Evolutionary conservation across 2,113 vertebrate species (phyloP), one percentile per base, ranked within the genome.

Genomic region (Heloderma charlesbogerti): DNA sequence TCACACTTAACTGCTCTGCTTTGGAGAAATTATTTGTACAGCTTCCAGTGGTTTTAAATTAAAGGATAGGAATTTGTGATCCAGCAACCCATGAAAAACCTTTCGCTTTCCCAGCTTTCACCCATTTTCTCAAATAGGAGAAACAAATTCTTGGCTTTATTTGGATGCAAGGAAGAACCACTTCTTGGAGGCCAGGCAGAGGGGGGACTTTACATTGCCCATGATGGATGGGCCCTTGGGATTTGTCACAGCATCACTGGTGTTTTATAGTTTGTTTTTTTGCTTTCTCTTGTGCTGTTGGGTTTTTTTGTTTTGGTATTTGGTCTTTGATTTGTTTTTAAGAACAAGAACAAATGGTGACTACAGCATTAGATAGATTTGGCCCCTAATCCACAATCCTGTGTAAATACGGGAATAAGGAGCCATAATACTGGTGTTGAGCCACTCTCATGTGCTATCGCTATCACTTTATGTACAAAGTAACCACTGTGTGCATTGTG

Each of bases 111-210:
- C 6, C 66, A 16, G 29, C 0, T n/a, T 27, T 10, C 29, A 37
- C 74, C 57, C 20, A 40, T 77, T 74, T 86, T 92, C 90, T 82
- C 54, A 37, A 75, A 72, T 2, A 81, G 57, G 86, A 91, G 83
- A 94, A 94, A 88, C 87, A 92, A 92, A 95, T 93, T 92, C 90
- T 92, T 95, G 90, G 88, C 92, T 93, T 94, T 95, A 93, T 96
- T 96, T 96, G 94, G 95, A 90, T 94, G 91, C 86, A 48, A 45
- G 84, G 34, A 51, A 67, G 69, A 94, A 78, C 54, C 79, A 71
- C 77, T 88, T 89, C 54, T 63, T 91, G 0, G 25, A 51, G 25
- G 0, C 71, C 27, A 31, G 48, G 34, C 12, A 2, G 91, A 93
- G 86, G 74, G 91, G 54, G 37, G 54, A 91, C 86, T 75, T 86